Percentiles rank a stretch among this genome's conserved stretches.
Evolutionary conservation across 2,888 invertebrate genomes (phyloP).

Genomic region (Latrodectus elegans): DNA sequence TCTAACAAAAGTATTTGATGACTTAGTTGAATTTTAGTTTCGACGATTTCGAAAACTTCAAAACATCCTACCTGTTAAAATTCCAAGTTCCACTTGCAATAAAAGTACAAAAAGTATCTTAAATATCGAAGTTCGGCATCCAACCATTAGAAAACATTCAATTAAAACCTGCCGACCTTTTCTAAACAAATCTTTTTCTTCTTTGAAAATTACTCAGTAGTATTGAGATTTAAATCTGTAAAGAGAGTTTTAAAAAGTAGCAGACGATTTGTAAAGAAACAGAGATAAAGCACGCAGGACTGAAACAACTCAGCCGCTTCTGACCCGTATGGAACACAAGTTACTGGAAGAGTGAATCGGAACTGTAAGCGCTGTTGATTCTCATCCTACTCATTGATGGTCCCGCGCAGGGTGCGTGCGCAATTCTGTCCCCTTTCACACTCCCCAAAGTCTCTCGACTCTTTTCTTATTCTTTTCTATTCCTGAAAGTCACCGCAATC

Average conservation of each 20-base stretch:
- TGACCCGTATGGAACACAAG: conserved; percentile 22
- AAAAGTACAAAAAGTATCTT: conserved; percentile 58
- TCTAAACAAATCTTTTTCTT: too few relatives aligned
- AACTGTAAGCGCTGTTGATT: conserved; percentile 46
- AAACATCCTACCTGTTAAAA: conserved; percentile 37
- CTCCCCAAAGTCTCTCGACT: not conserved
- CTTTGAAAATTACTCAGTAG: not conserved
- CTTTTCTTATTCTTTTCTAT: conserved; percentile 6
- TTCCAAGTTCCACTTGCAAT: conserved; percentile 33
- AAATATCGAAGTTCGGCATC: conserved; percentile 38
- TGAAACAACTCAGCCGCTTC: not conserved
- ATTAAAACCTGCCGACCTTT: not conserved
- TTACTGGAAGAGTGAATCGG: conserved; percentile 39
- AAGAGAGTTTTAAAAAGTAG: not conserved
- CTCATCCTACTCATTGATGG: conserved; percentile 34
- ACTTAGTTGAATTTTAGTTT: too few relatives aligned
- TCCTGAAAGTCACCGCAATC: too few relatives aligned
- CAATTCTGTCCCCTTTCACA: conserved; percentile 3
- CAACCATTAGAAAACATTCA: conserved; percentile 51
- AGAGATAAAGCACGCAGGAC: not conserved
- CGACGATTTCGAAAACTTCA: not conserved
- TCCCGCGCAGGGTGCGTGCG: conserved; percentile 56
- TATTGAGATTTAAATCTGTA: not conserved
- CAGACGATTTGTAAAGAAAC: not conserved
- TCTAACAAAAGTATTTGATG: too few relatives aligned